These are phyloP conservation scores for Corella eumyota DNA, from an alignment of 23 tunicate genomes.

Conservation along the genomic window DNA sequence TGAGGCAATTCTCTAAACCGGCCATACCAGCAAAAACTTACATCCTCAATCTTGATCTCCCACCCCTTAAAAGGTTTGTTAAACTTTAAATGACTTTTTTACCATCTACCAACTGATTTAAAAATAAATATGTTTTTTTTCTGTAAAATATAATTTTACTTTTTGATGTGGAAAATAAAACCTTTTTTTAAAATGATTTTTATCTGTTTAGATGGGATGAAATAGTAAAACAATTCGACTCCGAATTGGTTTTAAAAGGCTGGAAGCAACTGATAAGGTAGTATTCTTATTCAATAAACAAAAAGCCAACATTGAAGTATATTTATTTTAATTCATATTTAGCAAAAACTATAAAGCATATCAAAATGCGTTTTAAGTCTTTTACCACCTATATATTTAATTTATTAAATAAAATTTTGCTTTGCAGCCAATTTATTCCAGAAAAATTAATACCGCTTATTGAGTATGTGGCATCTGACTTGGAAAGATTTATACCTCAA, in stretches of 20 bases:
- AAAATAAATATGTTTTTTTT: background rate
- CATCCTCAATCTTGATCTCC: conserved; percentile 33
- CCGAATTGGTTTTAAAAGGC: too few relatives aligned
- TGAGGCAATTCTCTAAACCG: background rate
- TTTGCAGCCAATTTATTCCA: conserved; percentile 15
- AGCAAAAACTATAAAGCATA: too few relatives aligned
- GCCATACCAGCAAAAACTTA: conserved; percentile 61
- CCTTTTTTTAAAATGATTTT: too few relatives aligned
- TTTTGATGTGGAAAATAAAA: background rate
- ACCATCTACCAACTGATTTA: background rate
- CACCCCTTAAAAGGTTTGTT: conserved; percentile 44
- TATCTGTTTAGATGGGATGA: too few relatives aligned
- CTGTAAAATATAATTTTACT: background rate
- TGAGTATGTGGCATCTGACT: conserved; percentile 14
- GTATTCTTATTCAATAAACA: too few relatives aligned
- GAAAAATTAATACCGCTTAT: background rate
- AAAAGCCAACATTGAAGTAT: too few relatives aligned
- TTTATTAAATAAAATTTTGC: background rate
- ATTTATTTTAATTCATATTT: too few relatives aligned
- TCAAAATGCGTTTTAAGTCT: too few relatives aligned
- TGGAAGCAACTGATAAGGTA: too few relatives aligned
- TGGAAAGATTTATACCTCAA: conserved; percentile 46
- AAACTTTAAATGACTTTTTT: background rate
- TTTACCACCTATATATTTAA: too few relatives aligned
- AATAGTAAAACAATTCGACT: too few relatives aligned